Evolutionary conservation across 2,888 invertebrate species (phyloP).

Genomic region (Zele albiditarsus): DNA sequence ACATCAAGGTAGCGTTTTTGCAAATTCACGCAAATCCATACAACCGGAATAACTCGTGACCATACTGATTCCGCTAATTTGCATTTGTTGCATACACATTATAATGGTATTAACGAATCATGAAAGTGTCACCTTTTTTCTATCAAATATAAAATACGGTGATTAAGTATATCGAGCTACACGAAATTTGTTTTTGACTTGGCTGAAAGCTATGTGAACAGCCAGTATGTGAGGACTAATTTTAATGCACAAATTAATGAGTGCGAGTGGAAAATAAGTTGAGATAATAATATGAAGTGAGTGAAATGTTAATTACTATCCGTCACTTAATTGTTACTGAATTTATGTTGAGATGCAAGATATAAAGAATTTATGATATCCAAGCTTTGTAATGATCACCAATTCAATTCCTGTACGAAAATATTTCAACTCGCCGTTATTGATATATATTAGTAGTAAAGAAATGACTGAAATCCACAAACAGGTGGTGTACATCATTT

Average conservation of each 20-base stretch:
- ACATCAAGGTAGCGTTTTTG: no score
- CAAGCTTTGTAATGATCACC: slow-evolving; percentile 12
- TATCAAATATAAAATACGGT: not conserved
- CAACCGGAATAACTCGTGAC: no score
- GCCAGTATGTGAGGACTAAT: not conserved
- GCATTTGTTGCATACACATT: no score
- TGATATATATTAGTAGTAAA: slow-evolving; percentile 45
- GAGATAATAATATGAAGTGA: slow-evolving; percentile 42
- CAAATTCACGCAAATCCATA: no score
- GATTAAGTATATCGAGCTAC: not conserved
- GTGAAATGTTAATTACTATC: slow-evolving; percentile 45
- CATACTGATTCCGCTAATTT: no score
- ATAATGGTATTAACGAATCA: no score
- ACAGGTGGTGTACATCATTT: slow-evolving; percentile 66
- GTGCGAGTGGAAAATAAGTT: slow-evolving; percentile 33
- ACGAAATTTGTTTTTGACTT: not conserved
- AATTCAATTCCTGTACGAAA: slow-evolving; percentile 25
- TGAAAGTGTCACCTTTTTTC: not conserved
- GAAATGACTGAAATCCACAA: slow-evolving; percentile 64
- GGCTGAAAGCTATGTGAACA: not conserved
- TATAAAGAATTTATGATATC: not conserved
- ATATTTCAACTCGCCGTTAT: slow-evolving; percentile 25
- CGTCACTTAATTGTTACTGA: slow-evolving; percentile 33
- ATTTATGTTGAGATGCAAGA: slow-evolving; percentile 10
- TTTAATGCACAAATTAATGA: slow-evolving; percentile 10